Conservation (phyloP, 2,797 vertebrate species). For the Anomalospiza imberbis region DNA sequence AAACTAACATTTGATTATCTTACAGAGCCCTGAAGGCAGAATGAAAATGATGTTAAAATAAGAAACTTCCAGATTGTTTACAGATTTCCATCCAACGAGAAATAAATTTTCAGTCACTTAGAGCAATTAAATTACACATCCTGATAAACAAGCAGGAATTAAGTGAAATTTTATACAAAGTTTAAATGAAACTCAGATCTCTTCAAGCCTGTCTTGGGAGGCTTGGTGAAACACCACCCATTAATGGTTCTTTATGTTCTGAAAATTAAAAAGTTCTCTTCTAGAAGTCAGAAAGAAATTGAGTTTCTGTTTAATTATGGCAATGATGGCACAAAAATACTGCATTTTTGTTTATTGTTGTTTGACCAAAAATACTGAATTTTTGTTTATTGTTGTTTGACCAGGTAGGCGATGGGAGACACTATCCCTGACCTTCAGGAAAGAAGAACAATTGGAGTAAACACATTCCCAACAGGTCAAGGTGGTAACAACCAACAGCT, state of each 20-base stretch:
- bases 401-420: background rate
- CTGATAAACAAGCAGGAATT: constrained; percentile 29
- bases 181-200: constrained; percentile 3
- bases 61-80: constrained; percentile 21
- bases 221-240: background rate
- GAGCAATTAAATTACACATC: constrained; percentile 30
- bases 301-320: background rate
- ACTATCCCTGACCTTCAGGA: background rate
- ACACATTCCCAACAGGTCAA: background rate
- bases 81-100: constrained; percentile 7
- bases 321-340: background rate
- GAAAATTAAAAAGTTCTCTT: background rate
- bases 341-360: background rate
- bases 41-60: constrained; percentile 10
- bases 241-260: background rate
- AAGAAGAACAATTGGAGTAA: background rate
- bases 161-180: constrained; percentile 22
- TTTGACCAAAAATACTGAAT: rapidly evolving
- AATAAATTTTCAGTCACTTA: constrained; percentile 38
- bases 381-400: rapidly evolving
- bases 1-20: background rate
- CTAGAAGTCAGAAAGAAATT: background rate
- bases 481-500: background rate
- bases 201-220: background rate
- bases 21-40: background rate